Percentiles rank a stretch among this genome's conserved stretches.
Evolutionary conservation across 2,888 invertebrate species (phyloP).

Genomic region (Scaptomyza cyrtandrae): DNA sequence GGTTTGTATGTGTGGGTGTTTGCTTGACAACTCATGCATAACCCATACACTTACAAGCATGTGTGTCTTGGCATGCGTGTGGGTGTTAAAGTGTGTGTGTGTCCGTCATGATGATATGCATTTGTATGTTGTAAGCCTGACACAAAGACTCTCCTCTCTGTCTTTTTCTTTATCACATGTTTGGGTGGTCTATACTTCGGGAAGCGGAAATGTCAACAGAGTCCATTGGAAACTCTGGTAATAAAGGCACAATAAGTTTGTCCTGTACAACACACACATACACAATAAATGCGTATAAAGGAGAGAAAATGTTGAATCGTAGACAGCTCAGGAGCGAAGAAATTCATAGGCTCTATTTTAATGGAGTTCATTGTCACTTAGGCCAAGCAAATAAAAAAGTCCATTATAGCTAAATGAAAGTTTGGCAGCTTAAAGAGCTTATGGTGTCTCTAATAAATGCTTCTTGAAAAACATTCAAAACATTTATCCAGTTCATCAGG

Average conservation of each 20-base stretch:
- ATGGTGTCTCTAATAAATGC: neutral
- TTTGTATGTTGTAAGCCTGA: constrained; percentile 53
- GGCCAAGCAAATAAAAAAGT: neutral
- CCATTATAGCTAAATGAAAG: neutral
- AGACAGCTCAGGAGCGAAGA: constrained; percentile 24
- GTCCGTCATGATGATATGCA: constrained; percentile 63
- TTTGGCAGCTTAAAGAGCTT: neutral
- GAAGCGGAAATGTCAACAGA: constrained; percentile 66
- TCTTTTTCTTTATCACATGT: neutral
- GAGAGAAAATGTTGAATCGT: constrained; percentile 38
- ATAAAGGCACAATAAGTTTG: constrained; percentile 44
- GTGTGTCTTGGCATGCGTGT: constrained; percentile 1
- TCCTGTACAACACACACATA: constrained; percentile 1
- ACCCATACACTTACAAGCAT: neutral
- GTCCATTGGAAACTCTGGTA: constrained; percentile 34
- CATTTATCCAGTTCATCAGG: neutral
- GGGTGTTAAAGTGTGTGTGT: constrained; percentile 7
- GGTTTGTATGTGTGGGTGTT: constrained; percentile 14
- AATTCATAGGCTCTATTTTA: constrained; percentile 8
- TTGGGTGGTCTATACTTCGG: constrained; percentile 9
- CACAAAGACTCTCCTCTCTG: constrained; percentile 23
- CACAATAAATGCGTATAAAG: constrained; percentile 61
- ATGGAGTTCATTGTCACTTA: constrained; percentile 5
- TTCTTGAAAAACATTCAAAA: too few species aligned
- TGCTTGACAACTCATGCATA: constrained; percentile 40